phyloP scores from a whole-genome alignment of 2,888 invertebrate species.

The Euphydryas editha region DNA sequence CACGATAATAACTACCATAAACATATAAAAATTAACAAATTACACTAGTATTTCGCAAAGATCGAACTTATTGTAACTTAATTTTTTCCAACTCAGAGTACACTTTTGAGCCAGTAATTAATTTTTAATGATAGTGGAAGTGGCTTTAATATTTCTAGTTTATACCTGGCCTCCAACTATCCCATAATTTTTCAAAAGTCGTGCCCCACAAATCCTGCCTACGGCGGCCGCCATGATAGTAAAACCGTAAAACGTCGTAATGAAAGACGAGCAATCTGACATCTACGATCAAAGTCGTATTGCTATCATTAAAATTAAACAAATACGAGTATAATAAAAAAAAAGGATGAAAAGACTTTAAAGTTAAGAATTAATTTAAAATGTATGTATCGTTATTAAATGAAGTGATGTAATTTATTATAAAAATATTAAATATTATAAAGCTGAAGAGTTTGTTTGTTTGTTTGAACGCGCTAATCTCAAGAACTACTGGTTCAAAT shows the following conservation, averaged over 20 bases:
- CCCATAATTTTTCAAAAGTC: constrained; percentile 90
- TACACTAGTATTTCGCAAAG: constrained; percentile 56
- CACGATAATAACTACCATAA: constrained; percentile 45
- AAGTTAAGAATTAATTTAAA: too few species aligned
- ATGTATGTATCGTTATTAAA: too few species aligned
- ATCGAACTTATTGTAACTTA: constrained; percentile 25
- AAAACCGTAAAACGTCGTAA: constrained; percentile 82
- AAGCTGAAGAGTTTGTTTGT: too few species aligned
- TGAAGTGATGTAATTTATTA: too few species aligned
- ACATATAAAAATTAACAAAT: constrained; percentile 57
- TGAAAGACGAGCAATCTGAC: constrained; percentile 72
- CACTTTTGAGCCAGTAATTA: constrained; percentile 21
- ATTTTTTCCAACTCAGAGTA: constrained; percentile 25
- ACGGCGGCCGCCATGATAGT: constrained; percentile 94
- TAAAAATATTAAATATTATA: too few species aligned
- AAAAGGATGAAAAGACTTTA: too few species aligned
- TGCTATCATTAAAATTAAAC: constrained; percentile 23
- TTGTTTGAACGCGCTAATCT: too few species aligned
- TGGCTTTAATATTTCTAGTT: constrained; percentile 56
- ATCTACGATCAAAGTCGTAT: constrained; percentile 50
- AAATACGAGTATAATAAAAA: background rate
- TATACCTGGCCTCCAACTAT: constrained; percentile 89
- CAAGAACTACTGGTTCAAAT: too few species aligned
- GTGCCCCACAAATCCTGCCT: constrained; percentile 93
- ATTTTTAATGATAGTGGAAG: constrained; percentile 41